Evolutionary conservation across 2,888 invertebrate genomes (phyloP), one percentile per base, ranked within the genome.

Genomic region (Arrhopalites spinosus): DNA sequence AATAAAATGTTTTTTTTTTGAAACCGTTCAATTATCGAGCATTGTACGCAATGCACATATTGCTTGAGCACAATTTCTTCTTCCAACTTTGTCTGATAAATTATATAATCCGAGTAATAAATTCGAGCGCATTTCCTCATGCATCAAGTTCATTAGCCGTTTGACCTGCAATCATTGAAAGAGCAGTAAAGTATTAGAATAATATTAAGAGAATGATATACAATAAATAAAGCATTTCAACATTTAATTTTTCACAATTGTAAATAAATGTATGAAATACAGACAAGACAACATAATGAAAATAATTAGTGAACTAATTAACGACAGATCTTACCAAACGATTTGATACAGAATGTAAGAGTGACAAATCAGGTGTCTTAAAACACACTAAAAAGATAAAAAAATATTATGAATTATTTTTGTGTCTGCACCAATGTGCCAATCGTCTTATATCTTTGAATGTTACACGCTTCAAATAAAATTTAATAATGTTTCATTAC

Each of bases 101-200:
- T 76, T 77, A 50, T 78, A 79, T 7, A 80, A 64, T 3, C 78
- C 77, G 15, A 78, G 56, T 0, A 81, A 63, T 25, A 79, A 53
- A 20, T 77, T 77, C 0, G 81, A 71, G 25, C 66, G 77, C 56
- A 81, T 78, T 13, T 80, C 78, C n/a, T 79, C 78, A 23, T 76
- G 76, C 79, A 81, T 76, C 3, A 81, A 47, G 1, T 73, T 77
- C 78, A 81, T 79, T 25, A 81, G 70, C 43, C 78, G 71, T 11
- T 68, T 72, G 20, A 81, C 75, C 80, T 81, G 72, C 13, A 79
- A 56, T 63, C 7, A 8, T 63, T 61, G 43, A 25, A 27, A 72
- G 20, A 70, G 23, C 20, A 63, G 17, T 20, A 25, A n/a, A 25
- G 25, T n/a, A n/a, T n/a, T n/a, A n/a, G n/a, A n/a, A n/a, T n/a